Evolutionary conservation across 2,113 vertebrate species (phyloP).

Genomic region (Chiloscyllium plagiosum): DNA sequence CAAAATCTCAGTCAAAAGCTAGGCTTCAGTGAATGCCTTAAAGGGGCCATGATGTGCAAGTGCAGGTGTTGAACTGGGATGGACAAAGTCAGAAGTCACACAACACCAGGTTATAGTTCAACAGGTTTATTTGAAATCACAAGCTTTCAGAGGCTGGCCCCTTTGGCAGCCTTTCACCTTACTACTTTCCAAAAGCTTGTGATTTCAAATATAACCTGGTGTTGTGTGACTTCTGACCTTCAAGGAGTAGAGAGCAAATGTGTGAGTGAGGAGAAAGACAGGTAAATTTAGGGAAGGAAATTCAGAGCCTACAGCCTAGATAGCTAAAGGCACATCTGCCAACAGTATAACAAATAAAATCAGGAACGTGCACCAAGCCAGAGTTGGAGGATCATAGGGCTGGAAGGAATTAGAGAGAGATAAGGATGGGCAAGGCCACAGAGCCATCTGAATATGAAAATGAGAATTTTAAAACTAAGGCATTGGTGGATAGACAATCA

Average conservation of each 20-base stretch:
- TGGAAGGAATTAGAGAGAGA: neutral
- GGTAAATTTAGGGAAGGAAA: neutral
- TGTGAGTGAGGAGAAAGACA: too few relatives aligned
- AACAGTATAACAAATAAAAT: neutral
- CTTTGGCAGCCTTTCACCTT: too few relatives aligned
- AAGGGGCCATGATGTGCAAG: too few relatives aligned
- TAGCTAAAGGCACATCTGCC: too few relatives aligned
- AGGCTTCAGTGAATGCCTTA: neutral
- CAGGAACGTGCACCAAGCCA: neutral
- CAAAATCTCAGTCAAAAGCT: neutral
- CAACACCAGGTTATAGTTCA: too few relatives aligned
- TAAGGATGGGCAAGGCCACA: neutral
- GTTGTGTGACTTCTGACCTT: too few relatives aligned
- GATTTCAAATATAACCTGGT: too few relatives aligned
- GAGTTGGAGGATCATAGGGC: neutral
- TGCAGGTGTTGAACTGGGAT: too few relatives aligned
- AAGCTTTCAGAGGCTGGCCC: too few relatives aligned
- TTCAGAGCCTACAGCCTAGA: neutral
- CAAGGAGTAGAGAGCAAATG: neutral
- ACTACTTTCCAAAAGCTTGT: too few relatives aligned
- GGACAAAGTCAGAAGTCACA: too few relatives aligned
- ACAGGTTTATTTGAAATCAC: too few relatives aligned
- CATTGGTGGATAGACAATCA: neutral
- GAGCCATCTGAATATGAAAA: neutral
- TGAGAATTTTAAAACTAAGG: neutral